Base-by-base conservation (phyloP, 2,113 vertebrate genomes). In the Grammomys dolichurus region DNA sequence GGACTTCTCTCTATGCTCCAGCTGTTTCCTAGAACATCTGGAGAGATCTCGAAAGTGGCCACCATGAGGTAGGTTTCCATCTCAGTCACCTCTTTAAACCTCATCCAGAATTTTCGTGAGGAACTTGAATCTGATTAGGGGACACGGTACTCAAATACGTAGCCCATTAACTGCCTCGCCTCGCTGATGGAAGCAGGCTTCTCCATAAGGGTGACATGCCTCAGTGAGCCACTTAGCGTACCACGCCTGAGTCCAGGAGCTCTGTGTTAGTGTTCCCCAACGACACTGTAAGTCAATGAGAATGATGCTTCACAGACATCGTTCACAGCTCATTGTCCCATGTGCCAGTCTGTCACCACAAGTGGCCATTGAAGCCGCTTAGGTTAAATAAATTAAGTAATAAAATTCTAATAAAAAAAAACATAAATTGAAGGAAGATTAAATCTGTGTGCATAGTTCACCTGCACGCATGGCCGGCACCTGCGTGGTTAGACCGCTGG, bases 121-220 rank as follows among this genome's bases (percentile, higher is more conserved):
- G 63, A 93, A 58, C 60, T 92, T 95, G 75, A 91, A 36, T 78
- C 51, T 33, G 65, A 46, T 26, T 51, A 20, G 54, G 40, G 80
- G 70, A 95, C 90, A 13, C 46, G 70, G 91, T 91, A 28, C 95
- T 95, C 95, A 93, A 65, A 77, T 26, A 1, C 3, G 69, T 13
- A n/a, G 10, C 82, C 91, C 70, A 43, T 90, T 87, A 92, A 43
- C 76, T 72, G 85, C 87, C 92, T 95, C 70, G 17, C 89, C 92
- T 95, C 70, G 17, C 89, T 95, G 22, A 89, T 16, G 1, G 96
- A 89, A 97, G 93, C 28, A 1, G 36, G 58, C 89, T 84, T 96
- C 95, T 94, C 5, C 46, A 88, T 63, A 36, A 70, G 95, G 65
- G 75, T 72, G 7, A 26, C 92, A 87, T 81, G 95, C 73, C 67